A percentile compares a stretch with the other conserved stretches of the same genome.
Conservation (phyloP, 2,888 invertebrate species). For the Chouioia cunea region DNA sequence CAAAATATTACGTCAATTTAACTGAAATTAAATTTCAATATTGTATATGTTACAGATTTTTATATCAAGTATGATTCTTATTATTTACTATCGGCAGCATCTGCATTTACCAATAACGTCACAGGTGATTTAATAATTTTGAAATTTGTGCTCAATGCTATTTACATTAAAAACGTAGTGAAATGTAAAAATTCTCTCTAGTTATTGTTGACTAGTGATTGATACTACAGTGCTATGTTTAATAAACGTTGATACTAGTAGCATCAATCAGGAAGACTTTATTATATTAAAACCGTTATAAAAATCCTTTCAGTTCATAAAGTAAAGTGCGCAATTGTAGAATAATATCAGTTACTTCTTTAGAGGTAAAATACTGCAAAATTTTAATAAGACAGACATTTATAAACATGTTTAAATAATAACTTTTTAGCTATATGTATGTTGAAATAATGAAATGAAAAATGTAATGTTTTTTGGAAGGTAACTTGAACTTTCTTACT, state of each 20-base stretch:
- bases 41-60: constrained; percentile 38
- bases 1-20: constrained; percentile 43
- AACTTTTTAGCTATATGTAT: background rate
- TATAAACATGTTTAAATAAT: background rate
- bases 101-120: constrained; percentile 46
- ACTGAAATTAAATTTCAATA: constrained; percentile 39
- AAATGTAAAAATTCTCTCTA: constrained; percentile 41
- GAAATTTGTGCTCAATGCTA: constrained; percentile 40
- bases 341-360: background rate
- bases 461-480: background rate
- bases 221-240: constrained; percentile 42
- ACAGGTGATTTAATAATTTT: constrained; percentile 29
- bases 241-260: constrained; percentile 33
- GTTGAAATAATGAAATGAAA: background rate
- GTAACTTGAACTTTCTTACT: too few species aligned
- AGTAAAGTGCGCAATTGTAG: background rate
- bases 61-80: constrained; percentile 34
- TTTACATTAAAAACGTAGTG: constrained; percentile 43
- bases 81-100: constrained; percentile 27
- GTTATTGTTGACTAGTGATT: constrained; percentile 46
- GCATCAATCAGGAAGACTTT: constrained; percentile 48
- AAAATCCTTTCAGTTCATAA: too few species aligned
- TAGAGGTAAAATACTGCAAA: background rate
- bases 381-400: background rate
- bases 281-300: too few species aligned